Evolutionary conservation across 1,140 invertebrate genomes (phyloP), one percentile per base, ranked within the genome.

Genomic region (Popillia japonica): DNA sequence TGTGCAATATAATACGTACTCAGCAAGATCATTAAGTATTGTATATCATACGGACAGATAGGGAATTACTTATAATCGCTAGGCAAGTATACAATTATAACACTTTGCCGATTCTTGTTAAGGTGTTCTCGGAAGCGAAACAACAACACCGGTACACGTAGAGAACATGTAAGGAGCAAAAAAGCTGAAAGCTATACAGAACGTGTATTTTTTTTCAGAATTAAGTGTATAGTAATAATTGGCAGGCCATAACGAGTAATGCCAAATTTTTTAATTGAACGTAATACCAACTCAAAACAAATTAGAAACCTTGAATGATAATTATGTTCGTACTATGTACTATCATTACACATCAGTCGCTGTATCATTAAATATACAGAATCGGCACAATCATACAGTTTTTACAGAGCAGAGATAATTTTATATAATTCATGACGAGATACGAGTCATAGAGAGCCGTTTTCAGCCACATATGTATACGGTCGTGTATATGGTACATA

Each of bases 241-340:
- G 48, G 11, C 48, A 14, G 48, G 6, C 14, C 11, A 14, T 55
- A 55, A 55, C 48, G 17, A 55, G 48, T 55, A 55, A 55, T 55
- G 48, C 48, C 48, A n/a, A 55, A 55, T 55, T 55, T 55, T 55
- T 55, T 55, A 55, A 55, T 55, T 55, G 14, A n/a, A 55, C 48
- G 48, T n/a, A n/a, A 55, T 55, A 55, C 48, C 6, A 55, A 55
- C 17, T 55, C 48, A 55, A 55, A 55, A 55, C 48, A 55, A 55
- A 55, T 55, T 55, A 55, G 9, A 55, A 55, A 17, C 48, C 48
- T 55, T 55, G 48, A 17, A 55, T 6, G 48, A 55, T 55, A 55
- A 55, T 55, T 55, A 55, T n/a, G 48, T n/a, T n/a, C 48, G 48
- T 55, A 55, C 17, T 55, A 55, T 17, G 48, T 55, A 55, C n/a